phyloP scores from a whole-genome alignment of 2,113 vertebrate species.

The Caloenas nicobarica region DNA sequence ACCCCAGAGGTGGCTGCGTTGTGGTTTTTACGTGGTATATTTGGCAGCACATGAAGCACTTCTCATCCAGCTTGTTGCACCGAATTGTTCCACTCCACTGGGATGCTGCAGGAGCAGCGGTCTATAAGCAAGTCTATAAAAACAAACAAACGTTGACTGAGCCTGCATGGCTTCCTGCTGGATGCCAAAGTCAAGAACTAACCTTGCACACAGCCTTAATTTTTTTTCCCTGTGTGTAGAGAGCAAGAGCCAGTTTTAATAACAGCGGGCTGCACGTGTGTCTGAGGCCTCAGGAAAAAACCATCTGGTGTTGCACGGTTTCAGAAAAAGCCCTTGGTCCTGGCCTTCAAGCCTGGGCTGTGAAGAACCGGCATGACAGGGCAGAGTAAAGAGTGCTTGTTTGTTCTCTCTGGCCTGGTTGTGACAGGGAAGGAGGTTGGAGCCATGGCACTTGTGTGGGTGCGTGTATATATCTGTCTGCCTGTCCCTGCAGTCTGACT shows the following conservation, averaged over 20 bases:
- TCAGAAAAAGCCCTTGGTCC: not conserved
- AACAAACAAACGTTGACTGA: not conserved
- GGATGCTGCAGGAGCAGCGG: not conserved
- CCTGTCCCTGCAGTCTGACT: not conserved
- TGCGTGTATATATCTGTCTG: not conserved
- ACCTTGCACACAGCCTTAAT: not conserved
- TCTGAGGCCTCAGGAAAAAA: conserved; percentile 36
- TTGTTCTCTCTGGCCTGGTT: not conserved
- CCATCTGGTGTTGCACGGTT: not conserved
- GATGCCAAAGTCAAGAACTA: conserved; percentile 1
- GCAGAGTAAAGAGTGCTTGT: not conserved
- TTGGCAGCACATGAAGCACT: conserved; percentile 31
- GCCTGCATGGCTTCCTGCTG: not conserved
- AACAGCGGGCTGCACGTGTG: conserved; percentile 23
- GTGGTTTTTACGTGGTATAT: not conserved
- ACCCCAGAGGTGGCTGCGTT: conserved; percentile 12
- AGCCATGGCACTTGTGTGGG: not conserved
- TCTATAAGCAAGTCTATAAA: not conserved
- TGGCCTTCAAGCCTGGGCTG: not conserved
- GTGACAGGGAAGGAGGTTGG: not conserved
- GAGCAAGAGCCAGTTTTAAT: conserved; percentile 35
- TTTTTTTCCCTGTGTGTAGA: not conserved
- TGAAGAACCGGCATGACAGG: not conserved
- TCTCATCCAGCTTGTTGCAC: not conserved
- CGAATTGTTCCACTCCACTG: not conserved